phyloP scores from a whole-genome alignment of 2,888 invertebrate species.

The Loripinus fragilis region DNA sequence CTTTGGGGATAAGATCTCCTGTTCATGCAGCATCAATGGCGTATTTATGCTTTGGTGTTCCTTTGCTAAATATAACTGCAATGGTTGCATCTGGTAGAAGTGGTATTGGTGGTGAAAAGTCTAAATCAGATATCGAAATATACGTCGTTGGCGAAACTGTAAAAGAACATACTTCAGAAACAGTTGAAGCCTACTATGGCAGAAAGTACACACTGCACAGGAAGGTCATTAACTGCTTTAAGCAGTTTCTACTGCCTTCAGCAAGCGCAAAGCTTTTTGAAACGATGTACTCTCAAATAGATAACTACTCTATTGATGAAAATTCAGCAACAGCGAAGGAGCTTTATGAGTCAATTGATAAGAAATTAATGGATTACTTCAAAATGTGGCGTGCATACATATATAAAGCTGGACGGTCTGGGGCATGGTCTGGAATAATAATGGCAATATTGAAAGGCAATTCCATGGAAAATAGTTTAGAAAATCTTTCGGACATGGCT shows the following conservation, averaged over 20 bases:
- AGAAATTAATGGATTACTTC: neutral
- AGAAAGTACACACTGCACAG: neutral
- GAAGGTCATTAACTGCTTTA: neutral
- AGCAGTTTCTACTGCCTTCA: neutral
- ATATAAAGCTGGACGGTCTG: neutral
- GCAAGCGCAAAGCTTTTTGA: neutral
- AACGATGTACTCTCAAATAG: too few species aligned
- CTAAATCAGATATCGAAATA: neutral
- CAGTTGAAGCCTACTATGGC: neutral
- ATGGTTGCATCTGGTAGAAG: neutral
- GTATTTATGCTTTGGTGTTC: neutral
- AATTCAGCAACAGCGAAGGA: neutral
- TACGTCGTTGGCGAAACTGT: neutral
- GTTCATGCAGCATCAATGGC: neutral
- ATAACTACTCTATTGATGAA: neutral
- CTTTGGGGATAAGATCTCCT: neutral
- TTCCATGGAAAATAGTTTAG: neutral
- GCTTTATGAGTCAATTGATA: neutral
- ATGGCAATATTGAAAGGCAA: neutral
- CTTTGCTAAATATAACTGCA: neutral
- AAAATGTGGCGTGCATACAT: slow-evolving; percentile 12
- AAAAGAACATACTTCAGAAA: neutral
- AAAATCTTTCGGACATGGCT: slow-evolving; percentile 2
- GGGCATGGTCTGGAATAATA: neutral
- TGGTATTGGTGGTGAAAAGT: neutral